phyloP scores from a whole-genome alignment of 2,113 vertebrate species.

The Gambusia affinis region DNA sequence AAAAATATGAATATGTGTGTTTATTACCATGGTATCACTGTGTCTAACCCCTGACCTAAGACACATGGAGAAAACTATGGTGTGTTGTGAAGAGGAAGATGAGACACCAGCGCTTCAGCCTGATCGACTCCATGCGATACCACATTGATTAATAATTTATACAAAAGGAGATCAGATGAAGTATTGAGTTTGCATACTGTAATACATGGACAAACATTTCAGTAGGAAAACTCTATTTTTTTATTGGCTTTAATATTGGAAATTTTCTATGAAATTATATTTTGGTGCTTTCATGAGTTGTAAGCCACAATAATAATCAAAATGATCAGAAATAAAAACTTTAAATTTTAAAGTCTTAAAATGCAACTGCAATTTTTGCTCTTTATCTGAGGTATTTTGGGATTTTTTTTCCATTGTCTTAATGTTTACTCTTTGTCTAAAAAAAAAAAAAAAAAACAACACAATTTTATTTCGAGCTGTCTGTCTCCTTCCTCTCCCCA shows the following conservation, averaged over 20 bases:
- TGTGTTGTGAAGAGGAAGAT: too few relatives aligned
- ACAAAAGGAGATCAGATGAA: background rate
- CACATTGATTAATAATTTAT: background rate
- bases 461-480: background rate
- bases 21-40: background rate
- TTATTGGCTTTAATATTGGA: background rate
- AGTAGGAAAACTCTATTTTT: background rate
- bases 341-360: background rate
- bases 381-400: too few relatives aligned
- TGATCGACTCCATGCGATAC: background rate
- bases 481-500: slow-evolving; percentile 56
- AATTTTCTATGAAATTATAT: background rate
- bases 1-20: background rate
- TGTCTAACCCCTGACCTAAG: background rate
- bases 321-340: background rate
- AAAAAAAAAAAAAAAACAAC: background rate
- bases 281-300: background rate
- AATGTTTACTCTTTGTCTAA: too few relatives aligned
- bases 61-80: background rate
- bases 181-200: background rate
- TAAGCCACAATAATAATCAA: background rate
- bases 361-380: background rate
- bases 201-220: too few relatives aligned
- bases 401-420: background rate
- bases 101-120: background rate